Evolutionary conservation across 2,888 invertebrate genomes (phyloP), one percentile per base, ranked within the genome.

Genomic region (Agrilus cyanescens): DNA sequence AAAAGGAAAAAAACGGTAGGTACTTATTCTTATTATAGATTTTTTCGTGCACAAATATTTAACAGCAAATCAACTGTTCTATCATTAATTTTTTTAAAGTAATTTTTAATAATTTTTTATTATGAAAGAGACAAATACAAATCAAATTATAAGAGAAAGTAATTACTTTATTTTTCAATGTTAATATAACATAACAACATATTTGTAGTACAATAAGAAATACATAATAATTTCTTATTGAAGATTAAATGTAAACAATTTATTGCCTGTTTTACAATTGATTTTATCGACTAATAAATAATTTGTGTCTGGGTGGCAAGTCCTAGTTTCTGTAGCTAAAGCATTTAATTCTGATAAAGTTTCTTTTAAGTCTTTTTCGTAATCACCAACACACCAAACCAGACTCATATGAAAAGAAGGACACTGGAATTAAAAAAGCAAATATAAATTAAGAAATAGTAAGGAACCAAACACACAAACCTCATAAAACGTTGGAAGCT

Each of bases 381-480:
- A 67, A 63, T 88, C 76, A 1, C 86, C 87, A 41, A 79, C 67
- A 46, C 78, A 74, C 88, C 90, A 93, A 10, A 82, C 69, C 50
- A 91, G 69, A 60, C 91, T 91, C 55, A 86, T 74, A 59, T 93
- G 93, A 67, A 85, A 87, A 2, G 85, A 85, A 14, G 86, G 82
- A 59, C 85, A 73, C 88, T 89, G 63, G 52, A 74, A 73, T 10
- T 10, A 32, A 13, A 10, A 32, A 33, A 15, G 51, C 58, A 58
- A 58, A 45, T 12, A 35, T 16, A 36, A 8, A 10, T 8, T 16
- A 38, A 15, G 5, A 43, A 41, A 43, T 29, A 20, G 5, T 20
- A 7, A 20, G 2, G n/a, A n/a, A 20, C 20, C 5, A 42, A 16
- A 33, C 32, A 20, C 18, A 50, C 58, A 60, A 61, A 85, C 85